Base-by-base conservation (phyloP, 2,888 invertebrate species). In the Byasa hedistus region DNA sequence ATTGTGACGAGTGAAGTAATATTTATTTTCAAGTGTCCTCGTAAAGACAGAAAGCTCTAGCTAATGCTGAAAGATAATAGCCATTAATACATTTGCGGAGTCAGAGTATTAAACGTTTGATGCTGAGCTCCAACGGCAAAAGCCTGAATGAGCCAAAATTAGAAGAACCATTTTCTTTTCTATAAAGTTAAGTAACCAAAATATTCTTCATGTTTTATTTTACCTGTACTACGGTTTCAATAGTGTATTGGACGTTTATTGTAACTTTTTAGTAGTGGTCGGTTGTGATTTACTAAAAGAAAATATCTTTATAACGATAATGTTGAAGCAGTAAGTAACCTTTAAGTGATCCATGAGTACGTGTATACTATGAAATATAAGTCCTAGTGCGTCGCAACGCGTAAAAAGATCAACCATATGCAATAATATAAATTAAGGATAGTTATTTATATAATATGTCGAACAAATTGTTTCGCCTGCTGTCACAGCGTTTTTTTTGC, bases 31-130 rank as follows among this genome's bases (percentile, higher is more conserved):
- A 15, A 22, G 51, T 52, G 21, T 51, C 60, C 51, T 60, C n/a
- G 51, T 60, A 60, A 51, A 60, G 60, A 27, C 60, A 21, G 51
- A 27, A 52, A 60, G 48, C 21, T 27, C 21, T 4, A 21, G 15
- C 51, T 60, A 60, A 60, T 60, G 60, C 51, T 27, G 60, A 60
- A 52, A 51, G 51, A 60, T 60, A 60, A 60, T 59, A 51, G 60
- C 48, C 60, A 60, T 60, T 51, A 60, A 48, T 60, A 51, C 27
- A 51, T 51, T 51, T 21, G 60, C 27, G 60, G 21, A 60, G 51
- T 24, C 27, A 24, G 24, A 60, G 24, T 60, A 60, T 51, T 51
- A 60, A 60, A 27, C 48, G 51, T 60, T 60, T 60, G 60, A 60
- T 44, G 60, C 52, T 2, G 52, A 52, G 52, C 52, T 52, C 21